phyloP scores from a whole-genome alignment of 2,888 invertebrate species.

The Mesochorus sp. region DNA sequence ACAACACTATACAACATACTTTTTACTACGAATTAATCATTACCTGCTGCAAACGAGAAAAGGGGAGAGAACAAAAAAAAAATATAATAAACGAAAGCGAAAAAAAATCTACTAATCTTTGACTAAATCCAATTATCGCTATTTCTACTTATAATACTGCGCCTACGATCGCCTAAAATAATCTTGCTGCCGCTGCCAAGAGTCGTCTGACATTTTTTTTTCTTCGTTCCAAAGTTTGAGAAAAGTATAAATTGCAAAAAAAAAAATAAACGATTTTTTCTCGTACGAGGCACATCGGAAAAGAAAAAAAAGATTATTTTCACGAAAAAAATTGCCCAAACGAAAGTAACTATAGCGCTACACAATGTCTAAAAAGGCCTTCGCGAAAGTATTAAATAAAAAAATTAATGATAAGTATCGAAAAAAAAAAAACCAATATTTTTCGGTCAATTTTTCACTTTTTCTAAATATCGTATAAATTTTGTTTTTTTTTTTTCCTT shows the following conservation, averaged over 20 bases:
- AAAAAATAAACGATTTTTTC: conserved; percentile 17
- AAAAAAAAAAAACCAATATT: too few species aligned
- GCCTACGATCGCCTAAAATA: conserved; percentile 57
- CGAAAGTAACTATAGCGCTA: conserved; percentile 25
- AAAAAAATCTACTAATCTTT: conserved; percentile 44
- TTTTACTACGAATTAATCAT: conserved; percentile 53
- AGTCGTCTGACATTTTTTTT: conserved; percentile 4
- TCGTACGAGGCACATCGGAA: conserved; percentile 24
- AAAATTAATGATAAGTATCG: conserved; percentile 1
- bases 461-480: conserved; percentile 34
- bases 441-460: conserved; percentile 43
- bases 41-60: conserved; percentile 34
- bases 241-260: not conserved
- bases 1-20: conserved; percentile 45
- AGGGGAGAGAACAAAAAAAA: conserved; percentile 5
- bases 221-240: not conserved
- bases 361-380: conserved; percentile 21
- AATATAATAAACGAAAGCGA: not conserved
- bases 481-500: conserved; percentile 5
- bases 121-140: conserved; percentile 56
- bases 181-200: conserved; percentile 47
- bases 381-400: conserved; percentile 24
- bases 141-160: conserved; percentile 56
- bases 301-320: conserved; percentile 25
- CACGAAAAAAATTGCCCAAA: not conserved